Evolutionary conservation across 1,140 invertebrate species (phyloP), one percentile per base, ranked within the genome.

Genomic region (Papilio polyxenes): DNA sequence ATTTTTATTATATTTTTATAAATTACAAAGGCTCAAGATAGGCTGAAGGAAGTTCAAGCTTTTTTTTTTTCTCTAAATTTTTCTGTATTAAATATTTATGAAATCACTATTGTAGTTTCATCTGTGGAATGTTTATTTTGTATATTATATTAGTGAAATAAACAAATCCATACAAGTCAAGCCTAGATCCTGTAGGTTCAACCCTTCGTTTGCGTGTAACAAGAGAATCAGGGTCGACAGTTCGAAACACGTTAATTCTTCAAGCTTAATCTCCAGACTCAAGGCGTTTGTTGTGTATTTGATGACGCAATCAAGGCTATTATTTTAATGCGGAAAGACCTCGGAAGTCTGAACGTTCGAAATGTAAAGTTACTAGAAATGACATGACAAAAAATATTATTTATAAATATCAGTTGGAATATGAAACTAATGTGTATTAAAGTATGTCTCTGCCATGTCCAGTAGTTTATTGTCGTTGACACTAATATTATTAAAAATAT

Each of bases 261-360:
- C 59, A 77, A 85, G 76, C 84, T 84, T 90, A 90, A 89, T 90
- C 86, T 89, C 72, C 84, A 87, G 87, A 87, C 86, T 89, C 75
- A 84, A 87, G 87, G 87, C 89, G 87, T 90, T 89, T 87, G 87
- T 82, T 84, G 77, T 82, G 83, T 84, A 81, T 88, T 88, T 87
- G 89, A 91, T 86, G 89, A 87, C 85, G 87, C 89, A 90, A 91
- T 90, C 88, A 87, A 85, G 85, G 88, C 84, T 85, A 89, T 89
- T 87, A 86, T 85, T 89, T 83, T 88, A 90, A 91, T 90, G 72
- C 89, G 85, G 81, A 85, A 82, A 85, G 82, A 87, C 87, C 88
- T 83, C 85, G 84, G 65, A 86, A 82, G 82, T 79, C 72, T 82
- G 69, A 69, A 62, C 75, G 5, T 75, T 59, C 51, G 49, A 9